A percentile compares a stretch with the other conserved stretches of the same genome.
These are phyloP conservation scores for Centruroides vittatus DNA, from an alignment of 1,140 invertebrate genomes.

Conservation along the genomic window DNA sequence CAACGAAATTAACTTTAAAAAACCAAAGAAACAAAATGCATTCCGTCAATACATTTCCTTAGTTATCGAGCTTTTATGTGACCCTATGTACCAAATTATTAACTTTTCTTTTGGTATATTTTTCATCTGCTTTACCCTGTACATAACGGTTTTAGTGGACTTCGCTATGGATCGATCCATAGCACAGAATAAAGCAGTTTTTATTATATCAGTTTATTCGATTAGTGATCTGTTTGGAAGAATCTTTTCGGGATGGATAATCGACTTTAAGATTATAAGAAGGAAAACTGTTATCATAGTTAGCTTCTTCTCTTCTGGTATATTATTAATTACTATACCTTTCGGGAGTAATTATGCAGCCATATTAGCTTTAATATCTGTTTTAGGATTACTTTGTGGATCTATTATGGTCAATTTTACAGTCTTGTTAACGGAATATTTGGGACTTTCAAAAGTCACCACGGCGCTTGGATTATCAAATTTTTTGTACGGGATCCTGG, in stretches of 20 bases:
- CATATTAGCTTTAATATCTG: background rate
- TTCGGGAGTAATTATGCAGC: background rate
- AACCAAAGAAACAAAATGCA: no score
- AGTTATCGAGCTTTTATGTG: no score
- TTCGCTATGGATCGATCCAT: no score
- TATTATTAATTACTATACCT: constrained; percentile 2
- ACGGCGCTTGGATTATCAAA: constrained; percentile 5
- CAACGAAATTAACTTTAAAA: no score
- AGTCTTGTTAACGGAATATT: constrained; percentile 16
- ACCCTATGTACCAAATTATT: no score
- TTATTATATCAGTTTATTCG: no score
- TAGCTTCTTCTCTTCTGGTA: constrained; percentile 4
- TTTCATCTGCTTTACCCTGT: no score
- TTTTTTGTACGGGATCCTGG: constrained; percentile 8
- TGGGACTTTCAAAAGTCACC: constrained; percentile 6
- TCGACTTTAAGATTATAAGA: constrained; percentile 2
- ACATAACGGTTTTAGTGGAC: no score
- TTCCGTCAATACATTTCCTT: no score
- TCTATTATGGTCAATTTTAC: constrained; percentile 14
- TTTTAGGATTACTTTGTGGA: constrained; percentile 4
- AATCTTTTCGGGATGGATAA: constrained; percentile 12
- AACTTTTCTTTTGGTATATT: no score
- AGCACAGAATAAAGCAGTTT: no score
- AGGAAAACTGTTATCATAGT: constrained; percentile 1
- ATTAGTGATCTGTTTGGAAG: background rate